Percentiles rank a stretch among this genome's conserved stretches.
Evolutionary conservation across 2,888 invertebrate genomes (phyloP).

Genomic region (Leucophora obtusa): DNA sequence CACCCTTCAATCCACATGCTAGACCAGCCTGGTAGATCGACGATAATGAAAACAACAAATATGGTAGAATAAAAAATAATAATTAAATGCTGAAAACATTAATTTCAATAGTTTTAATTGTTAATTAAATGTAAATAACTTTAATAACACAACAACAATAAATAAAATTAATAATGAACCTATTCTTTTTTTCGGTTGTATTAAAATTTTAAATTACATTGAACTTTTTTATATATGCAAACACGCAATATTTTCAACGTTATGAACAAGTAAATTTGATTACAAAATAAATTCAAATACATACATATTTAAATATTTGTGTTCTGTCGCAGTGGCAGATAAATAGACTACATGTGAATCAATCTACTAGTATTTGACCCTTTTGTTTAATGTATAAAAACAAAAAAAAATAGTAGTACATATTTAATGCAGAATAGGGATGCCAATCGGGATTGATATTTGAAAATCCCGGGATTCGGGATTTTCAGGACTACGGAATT

Average conservation of each 20-base stretch:
- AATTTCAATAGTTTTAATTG: neutral
- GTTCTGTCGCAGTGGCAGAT: neutral
- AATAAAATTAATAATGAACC: conserved; percentile 1
- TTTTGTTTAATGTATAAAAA: neutral
- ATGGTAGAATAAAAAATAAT: neutral
- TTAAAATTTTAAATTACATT: neutral
- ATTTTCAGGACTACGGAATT: too few species aligned
- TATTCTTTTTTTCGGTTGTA: neutral
- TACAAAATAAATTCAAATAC: neutral
- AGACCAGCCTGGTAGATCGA: conserved; percentile 39
- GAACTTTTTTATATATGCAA: neutral
- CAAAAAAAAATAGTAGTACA: neutral
- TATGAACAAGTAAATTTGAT: neutral
- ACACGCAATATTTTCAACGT: conserved; percentile 20
- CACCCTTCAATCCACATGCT: conserved; percentile 67
- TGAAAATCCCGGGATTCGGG: too few species aligned
- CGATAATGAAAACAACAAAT: neutral
- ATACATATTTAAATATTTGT: neutral
- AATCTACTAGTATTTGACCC: conserved; percentile 10
- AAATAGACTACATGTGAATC: neutral
- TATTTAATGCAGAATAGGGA: too few species aligned
- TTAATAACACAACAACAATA: conserved; percentile 2
- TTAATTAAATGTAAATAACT: neutral
- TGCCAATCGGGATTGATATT: too few species aligned
- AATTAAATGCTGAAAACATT: conserved; percentile 16